Conservation (phyloP, 2,113 vertebrate species). For the Steatornis caripensis region DNA sequence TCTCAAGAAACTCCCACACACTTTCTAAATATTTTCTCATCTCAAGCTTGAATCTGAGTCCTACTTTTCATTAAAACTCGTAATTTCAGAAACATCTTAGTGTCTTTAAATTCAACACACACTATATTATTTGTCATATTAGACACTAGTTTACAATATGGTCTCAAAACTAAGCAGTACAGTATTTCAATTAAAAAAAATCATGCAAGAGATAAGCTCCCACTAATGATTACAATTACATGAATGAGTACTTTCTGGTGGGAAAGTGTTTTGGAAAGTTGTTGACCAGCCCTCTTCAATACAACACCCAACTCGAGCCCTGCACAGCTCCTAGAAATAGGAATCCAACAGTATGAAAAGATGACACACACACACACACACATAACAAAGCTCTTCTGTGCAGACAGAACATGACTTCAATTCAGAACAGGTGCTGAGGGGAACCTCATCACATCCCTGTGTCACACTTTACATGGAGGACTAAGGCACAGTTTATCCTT, state of each 20-base stretch:
- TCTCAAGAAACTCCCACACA: not conserved
- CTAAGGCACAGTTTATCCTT: not conserved
- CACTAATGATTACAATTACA: not conserved
- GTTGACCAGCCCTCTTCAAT: not conserved
- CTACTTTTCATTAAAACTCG: not conserved
- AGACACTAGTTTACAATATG: not conserved
- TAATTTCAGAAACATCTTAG: not conserved
- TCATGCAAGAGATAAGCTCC: not conserved
- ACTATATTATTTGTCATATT: not conserved
- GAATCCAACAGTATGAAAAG: not conserved
- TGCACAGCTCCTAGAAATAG: not conserved
- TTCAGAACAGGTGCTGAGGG: not conserved
- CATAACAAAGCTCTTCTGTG: not conserved
- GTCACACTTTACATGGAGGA: not conserved
- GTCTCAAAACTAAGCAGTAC: not conserved
- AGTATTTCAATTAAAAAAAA: not conserved
- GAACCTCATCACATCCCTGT: not conserved
- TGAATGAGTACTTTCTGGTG: not conserved
- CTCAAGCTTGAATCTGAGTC: not conserved
- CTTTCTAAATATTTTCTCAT: not conserved
- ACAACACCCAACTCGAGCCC: not conserved
- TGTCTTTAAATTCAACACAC: not conserved
- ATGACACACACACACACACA: not conserved
- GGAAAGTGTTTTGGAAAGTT: not conserved
- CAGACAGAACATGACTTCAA: not conserved